Conservation (phyloP, 2,888 invertebrate genomes). For the Polia nebulosa region DNA sequence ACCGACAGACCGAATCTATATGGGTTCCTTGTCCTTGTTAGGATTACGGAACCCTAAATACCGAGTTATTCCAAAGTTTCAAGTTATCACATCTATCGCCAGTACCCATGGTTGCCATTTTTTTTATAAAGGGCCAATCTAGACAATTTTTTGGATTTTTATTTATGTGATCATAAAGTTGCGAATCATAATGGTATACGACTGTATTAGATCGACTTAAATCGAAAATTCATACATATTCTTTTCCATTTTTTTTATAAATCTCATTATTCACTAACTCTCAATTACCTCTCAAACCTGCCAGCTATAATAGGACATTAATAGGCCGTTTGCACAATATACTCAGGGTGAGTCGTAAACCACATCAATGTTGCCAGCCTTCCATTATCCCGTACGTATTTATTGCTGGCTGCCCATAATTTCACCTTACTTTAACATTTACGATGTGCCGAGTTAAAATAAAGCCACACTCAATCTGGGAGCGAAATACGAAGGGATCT, state of each 20-base stretch:
- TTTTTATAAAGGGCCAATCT: no score
- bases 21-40: no score
- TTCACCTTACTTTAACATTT: constrained; percentile 75
- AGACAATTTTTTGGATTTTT: no score
- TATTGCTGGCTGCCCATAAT: constrained; percentile 72
- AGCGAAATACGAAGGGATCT: constrained; percentile 77
- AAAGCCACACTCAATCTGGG: constrained; percentile 81
- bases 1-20: no score
- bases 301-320: constrained; percentile 60
- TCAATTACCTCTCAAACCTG: constrained; percentile 37
- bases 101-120: no score
- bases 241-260: constrained; percentile 9
- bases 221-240: not conserved
- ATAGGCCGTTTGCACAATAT: constrained; percentile 61
- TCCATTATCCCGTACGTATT: constrained; percentile 67
- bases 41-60: no score
- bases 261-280: constrained; percentile 30
- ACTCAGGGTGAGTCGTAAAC: constrained; percentile 61
- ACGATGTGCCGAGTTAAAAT: constrained; percentile 80
- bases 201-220: not conserved
- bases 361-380: constrained; percentile 65
- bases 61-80: no score
- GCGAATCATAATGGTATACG: no score
- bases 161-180: no score
- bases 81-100: no score